Percentiles rank a stretch among this genome's conserved stretches.
phyloP scores from a whole-genome alignment of 2,797 vertebrate genomes.

The Tragopan temminckii region DNA sequence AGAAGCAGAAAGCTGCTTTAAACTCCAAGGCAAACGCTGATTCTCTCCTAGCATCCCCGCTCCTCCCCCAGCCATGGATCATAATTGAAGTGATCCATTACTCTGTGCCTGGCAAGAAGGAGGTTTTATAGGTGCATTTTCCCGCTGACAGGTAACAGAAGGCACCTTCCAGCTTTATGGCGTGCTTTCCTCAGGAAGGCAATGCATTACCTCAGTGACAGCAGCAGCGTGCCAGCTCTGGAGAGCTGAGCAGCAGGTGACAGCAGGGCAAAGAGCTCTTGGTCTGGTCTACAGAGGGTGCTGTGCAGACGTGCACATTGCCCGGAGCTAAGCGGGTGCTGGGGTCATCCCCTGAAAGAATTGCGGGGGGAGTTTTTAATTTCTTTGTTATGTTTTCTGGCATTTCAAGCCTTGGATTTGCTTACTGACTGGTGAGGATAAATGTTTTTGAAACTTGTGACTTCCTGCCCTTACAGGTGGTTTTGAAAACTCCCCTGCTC shows the following conservation, averaged over 20 bases:
- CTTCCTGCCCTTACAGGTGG: not conserved
- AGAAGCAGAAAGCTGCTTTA: not conserved
- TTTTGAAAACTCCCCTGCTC: not conserved
- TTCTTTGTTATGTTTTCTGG: not conserved
- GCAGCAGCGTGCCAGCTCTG: not conserved
- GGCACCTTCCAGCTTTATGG: not conserved
- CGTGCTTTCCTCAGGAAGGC: accelerated
- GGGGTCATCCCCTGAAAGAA: not conserved
- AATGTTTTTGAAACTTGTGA: not conserved
- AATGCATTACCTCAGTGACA: accelerated
- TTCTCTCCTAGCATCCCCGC: not conserved
- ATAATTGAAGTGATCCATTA: accelerated
- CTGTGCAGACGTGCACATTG: accelerated
- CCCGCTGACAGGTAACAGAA: not conserved
- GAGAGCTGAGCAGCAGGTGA: not conserved
- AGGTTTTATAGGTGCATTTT: not conserved
- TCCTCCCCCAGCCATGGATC: not conserved
- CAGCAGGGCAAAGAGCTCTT: not conserved
- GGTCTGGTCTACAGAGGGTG: not conserved
- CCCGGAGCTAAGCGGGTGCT: not conserved
- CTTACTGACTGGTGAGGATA: not conserved
- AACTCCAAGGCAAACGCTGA: not conserved
- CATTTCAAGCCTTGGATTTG: not conserved
- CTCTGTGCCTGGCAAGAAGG: not conserved
- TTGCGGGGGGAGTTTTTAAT: not conserved